Percentiles rank a stretch among this genome's conserved stretches.
phyloP scores from a whole-genome alignment of 1,140 invertebrate genomes.

The Notospermus geniculatus region DNA sequence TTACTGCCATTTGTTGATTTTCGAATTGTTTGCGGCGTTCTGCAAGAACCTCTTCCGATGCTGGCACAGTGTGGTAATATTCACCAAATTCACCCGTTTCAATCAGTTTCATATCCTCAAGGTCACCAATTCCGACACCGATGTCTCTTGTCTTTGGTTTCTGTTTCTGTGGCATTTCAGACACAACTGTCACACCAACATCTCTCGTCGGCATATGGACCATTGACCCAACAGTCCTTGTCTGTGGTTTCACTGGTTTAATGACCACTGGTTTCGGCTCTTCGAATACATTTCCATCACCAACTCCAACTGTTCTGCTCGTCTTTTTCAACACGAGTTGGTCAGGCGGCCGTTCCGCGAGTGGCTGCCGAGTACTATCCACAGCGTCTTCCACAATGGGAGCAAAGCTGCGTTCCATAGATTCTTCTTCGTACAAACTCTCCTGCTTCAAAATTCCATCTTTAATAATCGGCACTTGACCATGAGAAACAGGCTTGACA shows the following conservation, averaged over 20 bases:
- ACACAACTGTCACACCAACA: slow-evolving; percentile 46
- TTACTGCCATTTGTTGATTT: too few species aligned
- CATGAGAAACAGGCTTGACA: too few species aligned
- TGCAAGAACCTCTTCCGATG: too few species aligned
- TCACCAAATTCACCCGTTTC: background rate
- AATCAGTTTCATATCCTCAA: slow-evolving; percentile 19
- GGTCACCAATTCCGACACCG: slow-evolving; percentile 43
- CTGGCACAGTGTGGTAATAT: background rate
- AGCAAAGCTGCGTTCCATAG: too few species aligned
- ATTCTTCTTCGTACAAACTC: too few species aligned
- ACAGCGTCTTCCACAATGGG: background rate
- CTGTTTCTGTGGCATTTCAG: slow-evolving; percentile 48
- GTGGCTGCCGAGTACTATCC: background rate
- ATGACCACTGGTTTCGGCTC: background rate
- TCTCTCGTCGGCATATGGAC: slow-evolving; percentile 65
- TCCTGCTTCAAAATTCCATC: too few species aligned
- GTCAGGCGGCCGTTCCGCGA: too few species aligned
- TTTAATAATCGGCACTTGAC: too few species aligned
- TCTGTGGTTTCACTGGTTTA: too few species aligned
- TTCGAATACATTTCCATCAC: slow-evolving; percentile 51
- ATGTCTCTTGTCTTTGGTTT: slow-evolving; percentile 41
- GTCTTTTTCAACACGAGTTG: slow-evolving; percentile 30
- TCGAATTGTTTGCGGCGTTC: too few species aligned
- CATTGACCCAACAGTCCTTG: slow-evolving; percentile 67
- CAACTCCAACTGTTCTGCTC: slow-evolving; percentile 47